Conservation (phyloP, 2,797 vertebrate species). For the Malurus splendens region DNA sequence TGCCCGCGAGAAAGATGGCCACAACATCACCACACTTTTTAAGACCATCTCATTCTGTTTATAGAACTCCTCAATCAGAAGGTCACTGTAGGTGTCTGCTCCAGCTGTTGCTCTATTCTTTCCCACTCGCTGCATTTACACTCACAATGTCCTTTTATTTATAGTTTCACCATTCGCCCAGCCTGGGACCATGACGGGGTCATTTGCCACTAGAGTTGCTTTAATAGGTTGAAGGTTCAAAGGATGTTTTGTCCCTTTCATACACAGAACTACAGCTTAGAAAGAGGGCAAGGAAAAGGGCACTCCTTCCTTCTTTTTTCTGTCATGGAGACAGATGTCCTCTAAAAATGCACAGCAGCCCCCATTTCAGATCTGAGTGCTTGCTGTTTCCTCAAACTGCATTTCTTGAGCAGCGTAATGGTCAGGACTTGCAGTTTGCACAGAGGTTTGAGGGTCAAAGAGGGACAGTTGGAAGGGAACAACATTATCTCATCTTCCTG, state of each 20-base stretch:
- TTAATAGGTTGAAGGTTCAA: slow-evolving; percentile 42
- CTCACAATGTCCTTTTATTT: slow-evolving; percentile 9
- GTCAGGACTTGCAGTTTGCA: no score
- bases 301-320: slow-evolving; percentile 5
- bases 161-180: not conserved
- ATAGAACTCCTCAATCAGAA: slow-evolving; percentile 14
- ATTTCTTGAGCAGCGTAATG: rapidly evolving
- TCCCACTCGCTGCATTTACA: not conserved
- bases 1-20: not conserved
- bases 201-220: slow-evolving; percentile 31
- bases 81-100: not conserved
- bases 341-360: not conserved
- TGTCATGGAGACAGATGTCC: slow-evolving; percentile 10
- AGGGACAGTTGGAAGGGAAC: not conserved
- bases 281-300: slow-evolving; percentile 2
- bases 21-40: not conserved
- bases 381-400: not conserved
- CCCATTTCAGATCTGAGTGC: not conserved
- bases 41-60: slow-evolving; percentile 6
- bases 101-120: slow-evolving; percentile 38
- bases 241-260: slow-evolving; percentile 12
- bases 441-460: not conserved
- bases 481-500: not conserved
- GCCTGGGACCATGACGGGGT: not conserved
- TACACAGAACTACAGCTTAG: not conserved